A percentile compares a stretch with the other conserved stretches of the same genome.
phyloP scores from a whole-genome alignment of 2,113 vertebrate genomes.

The Tympanuchus pallidicinctus region DNA sequence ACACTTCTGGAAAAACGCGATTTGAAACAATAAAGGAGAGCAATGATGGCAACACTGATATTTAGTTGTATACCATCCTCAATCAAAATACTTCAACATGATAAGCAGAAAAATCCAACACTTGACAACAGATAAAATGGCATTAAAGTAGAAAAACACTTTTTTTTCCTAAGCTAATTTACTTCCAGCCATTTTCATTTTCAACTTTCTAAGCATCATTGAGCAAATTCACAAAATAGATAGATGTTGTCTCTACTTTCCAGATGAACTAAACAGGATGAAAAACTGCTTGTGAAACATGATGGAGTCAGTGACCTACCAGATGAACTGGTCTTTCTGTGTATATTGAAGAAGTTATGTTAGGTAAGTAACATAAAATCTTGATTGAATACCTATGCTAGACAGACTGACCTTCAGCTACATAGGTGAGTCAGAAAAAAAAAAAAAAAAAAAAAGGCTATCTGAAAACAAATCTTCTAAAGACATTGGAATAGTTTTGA shows the following conservation, averaged over 20 bases:
- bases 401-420: background rate
- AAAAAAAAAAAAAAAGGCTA: background rate
- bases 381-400: no score
- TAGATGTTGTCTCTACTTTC: background rate
- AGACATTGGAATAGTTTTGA: background rate
- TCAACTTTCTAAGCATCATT: background rate
- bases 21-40: background rate
- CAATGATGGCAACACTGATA: background rate
- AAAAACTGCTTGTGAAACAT: background rate
- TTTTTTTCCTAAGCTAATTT: background rate
- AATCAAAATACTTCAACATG: background rate
- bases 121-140: background rate
- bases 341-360: background rate
- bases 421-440: background rate
- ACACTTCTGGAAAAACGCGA: background rate
- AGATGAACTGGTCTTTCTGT: background rate
- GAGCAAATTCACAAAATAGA: background rate
- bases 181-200: background rate
- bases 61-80: background rate
- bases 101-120: background rate
- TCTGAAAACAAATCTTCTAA: background rate
- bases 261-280: background rate
- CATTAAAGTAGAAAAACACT: background rate
- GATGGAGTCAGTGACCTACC: background rate
- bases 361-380: background rate